Evolutionary conservation across 2,888 invertebrate species (phyloP).

Genomic region (Agrenia bidenticulata): DNA sequence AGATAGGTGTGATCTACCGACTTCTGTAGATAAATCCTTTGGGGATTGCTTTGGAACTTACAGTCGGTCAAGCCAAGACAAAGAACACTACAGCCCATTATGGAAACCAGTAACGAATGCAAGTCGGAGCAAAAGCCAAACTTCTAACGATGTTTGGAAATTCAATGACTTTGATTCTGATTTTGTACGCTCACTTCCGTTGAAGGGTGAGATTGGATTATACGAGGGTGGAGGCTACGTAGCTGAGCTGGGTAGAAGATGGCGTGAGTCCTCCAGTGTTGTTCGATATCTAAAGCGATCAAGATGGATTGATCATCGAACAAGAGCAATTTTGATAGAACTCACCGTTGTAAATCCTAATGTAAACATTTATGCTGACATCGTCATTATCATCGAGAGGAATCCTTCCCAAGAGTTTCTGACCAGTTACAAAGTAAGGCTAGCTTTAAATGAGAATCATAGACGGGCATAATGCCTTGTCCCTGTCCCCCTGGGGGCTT

Average conservation of each 20-base stretch:
- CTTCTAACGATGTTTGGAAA: conserved; percentile 40
- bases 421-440: conserved; percentile 24
- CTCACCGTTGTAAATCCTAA: conserved; percentile 35
- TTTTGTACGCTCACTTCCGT: conserved; percentile 12
- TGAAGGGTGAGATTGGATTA: conserved; percentile 21
- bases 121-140: neutral
- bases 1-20: conserved; percentile 7
- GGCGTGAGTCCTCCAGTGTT: conserved; percentile 24
- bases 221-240: conserved; percentile 46
- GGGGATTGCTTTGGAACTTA: conserved; percentile 16
- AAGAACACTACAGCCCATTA: conserved; percentile 20
- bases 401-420: conserved; percentile 29
- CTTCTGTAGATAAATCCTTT: neutral
- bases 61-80: conserved; percentile 24
- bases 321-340: conserved; percentile 41
- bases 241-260: conserved; percentile 33
- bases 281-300: conserved; percentile 26
- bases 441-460: no score
- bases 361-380: conserved; percentile 38
- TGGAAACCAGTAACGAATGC: conserved; percentile 26
- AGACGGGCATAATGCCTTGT: no score
- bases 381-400: conserved; percentile 33
- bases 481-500: no score
- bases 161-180: conserved; percentile 6
- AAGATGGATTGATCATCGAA: conserved; percentile 39